phyloP scores from a whole-genome alignment of 1,140 invertebrate genomes.

The Lasioglossum albipes region DNA sequence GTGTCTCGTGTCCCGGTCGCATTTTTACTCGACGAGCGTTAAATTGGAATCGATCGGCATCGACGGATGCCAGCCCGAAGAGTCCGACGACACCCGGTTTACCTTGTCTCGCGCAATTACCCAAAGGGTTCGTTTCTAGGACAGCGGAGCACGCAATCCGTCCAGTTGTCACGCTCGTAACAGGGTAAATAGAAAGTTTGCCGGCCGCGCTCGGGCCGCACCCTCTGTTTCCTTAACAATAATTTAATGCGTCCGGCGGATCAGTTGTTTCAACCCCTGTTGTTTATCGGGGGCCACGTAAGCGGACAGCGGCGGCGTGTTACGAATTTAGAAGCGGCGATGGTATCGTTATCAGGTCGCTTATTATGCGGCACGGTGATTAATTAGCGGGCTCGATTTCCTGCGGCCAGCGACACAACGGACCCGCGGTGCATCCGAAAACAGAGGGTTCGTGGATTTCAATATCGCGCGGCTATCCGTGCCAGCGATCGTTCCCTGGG shows the following conservation, averaged over 20 bases:
- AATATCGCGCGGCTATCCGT: not conserved
- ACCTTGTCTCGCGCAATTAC: not conserved
- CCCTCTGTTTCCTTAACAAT: constrained; percentile 63
- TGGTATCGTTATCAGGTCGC: constrained; percentile 50
- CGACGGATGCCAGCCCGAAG: not conserved
- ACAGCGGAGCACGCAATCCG: not conserved
- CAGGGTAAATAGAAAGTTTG: constrained; percentile 39
- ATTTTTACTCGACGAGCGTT: not conserved
- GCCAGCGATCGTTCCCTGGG: too few relatives aligned
- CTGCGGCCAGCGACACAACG: not conserved
- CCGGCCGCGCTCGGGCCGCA: not conserved
- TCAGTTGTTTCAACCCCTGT: not conserved
- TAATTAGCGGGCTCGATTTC: constrained; percentile 33
- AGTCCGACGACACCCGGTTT: not conserved
- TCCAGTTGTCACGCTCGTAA: not conserved
- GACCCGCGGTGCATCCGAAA: not conserved
- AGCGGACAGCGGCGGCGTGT: constrained; percentile 10
- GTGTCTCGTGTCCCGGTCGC: too few relatives aligned
- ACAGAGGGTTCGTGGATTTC: not conserved
- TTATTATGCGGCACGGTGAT: constrained; percentile 41
- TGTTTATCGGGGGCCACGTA: constrained; percentile 25
- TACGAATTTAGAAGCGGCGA: constrained; percentile 50
- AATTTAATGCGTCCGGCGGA: constrained; percentile 63
- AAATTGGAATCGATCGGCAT: not conserved
- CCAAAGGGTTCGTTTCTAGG: not conserved